A percentile compares a stretch with the other conserved stretches of the same genome.
Conservation (phyloP, 2,113 vertebrate species). For the Vimba vimba region DNA sequence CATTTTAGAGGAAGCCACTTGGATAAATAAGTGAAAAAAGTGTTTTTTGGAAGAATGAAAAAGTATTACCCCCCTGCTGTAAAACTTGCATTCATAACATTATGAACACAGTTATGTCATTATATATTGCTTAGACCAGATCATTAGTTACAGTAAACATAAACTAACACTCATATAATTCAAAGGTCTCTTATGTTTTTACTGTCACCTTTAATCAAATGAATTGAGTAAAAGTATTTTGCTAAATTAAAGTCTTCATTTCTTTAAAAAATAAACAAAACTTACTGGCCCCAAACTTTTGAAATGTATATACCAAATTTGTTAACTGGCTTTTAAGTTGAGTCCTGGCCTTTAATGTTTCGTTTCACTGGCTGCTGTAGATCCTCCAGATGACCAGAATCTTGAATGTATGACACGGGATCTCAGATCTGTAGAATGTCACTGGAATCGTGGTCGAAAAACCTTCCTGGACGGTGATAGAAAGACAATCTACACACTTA, state of each 20-base stretch:
- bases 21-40: no score
- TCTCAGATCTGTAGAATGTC: constrained; percentile 64
- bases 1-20: not conserved
- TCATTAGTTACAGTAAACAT: not conserved
- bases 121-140: not conserved
- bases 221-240: no score
- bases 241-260: not conserved
- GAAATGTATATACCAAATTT: not conserved
- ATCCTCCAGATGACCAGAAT: constrained; percentile 60
- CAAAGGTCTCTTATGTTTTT: not conserved
- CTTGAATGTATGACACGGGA: constrained; percentile 71
- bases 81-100: not conserved
- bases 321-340: not conserved
- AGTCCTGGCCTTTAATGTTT: not conserved
- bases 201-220: not conserved
- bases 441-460: constrained; percentile 55
- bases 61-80: no score
- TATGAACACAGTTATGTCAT: not conserved
- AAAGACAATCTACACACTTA: constrained; percentile 38
- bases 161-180: not conserved
- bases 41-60: no score
- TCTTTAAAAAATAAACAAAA: not conserved
- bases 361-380: constrained; percentile 48
- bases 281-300: not conserved
- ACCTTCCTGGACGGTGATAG: accelerated